phyloP scores from a whole-genome alignment of 2,797 vertebrate genomes.

The Neoniphon sammara region DNA sequence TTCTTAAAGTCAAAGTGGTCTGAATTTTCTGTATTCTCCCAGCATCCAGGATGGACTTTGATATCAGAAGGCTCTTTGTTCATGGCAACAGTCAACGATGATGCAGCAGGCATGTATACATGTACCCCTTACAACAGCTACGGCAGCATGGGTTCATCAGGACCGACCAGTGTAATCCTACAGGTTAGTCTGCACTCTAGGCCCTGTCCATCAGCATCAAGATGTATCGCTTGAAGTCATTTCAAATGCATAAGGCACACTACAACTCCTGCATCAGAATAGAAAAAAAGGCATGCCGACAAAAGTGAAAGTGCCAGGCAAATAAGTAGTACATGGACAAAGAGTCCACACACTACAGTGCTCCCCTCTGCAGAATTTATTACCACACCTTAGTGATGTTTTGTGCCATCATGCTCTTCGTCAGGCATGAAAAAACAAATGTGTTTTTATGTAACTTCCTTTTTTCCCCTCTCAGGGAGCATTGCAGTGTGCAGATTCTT shows the following conservation, averaged over 20 bases:
- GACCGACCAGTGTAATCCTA: slow-evolving; percentile 84
- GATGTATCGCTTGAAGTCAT: neutral
- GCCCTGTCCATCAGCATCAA: neutral
- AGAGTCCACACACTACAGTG: too few relatives aligned
- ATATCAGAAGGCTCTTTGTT: slow-evolving; percentile 85
- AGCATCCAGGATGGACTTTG: slow-evolving; percentile 93
- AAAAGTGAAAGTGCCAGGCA: too few relatives aligned
- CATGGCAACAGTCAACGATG: slow-evolving; percentile 90
- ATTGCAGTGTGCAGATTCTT: too few relatives aligned
- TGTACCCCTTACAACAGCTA: slow-evolving; percentile 95
- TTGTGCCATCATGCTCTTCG: too few relatives aligned
- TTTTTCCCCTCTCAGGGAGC: too few relatives aligned
- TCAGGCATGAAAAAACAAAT: too few relatives aligned
- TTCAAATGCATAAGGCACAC: neutral
- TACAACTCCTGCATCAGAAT: too few relatives aligned
- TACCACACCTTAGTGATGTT: too few relatives aligned
- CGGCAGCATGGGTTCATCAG: slow-evolving; percentile 88
- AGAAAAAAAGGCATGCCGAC: too few relatives aligned
- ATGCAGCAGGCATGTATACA: slow-evolving; percentile 85
- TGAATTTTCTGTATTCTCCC: slow-evolving; percentile 35
- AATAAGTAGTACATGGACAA: too few relatives aligned
- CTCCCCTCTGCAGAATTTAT: too few relatives aligned
- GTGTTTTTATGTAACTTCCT: too few relatives aligned
- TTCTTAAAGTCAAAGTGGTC: neutral
- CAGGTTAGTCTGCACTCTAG: slow-evolving; percentile 82